Conservation (phyloP, 2,113 vertebrate species). For the Oxyruncus cristatus region DNA sequence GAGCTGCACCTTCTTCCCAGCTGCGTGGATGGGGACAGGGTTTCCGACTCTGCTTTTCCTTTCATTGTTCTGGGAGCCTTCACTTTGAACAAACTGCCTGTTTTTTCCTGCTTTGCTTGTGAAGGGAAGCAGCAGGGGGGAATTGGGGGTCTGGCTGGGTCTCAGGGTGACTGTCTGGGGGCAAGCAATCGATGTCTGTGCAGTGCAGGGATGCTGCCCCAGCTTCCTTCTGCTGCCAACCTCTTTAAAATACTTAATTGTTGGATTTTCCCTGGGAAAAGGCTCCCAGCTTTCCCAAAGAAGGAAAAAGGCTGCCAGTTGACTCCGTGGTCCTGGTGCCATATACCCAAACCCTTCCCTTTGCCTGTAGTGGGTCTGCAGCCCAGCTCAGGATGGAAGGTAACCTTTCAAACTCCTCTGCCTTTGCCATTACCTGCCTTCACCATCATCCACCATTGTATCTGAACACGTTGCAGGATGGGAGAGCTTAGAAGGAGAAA, state of each 20-base stretch:
- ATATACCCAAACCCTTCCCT: background rate
- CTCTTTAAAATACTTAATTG: background rate
- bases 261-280: background rate
- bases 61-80: constrained; percentile 59
- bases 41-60: constrained; percentile 63
- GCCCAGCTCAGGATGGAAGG: background rate
- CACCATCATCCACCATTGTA: fast-evolving
- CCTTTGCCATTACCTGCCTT: background rate
- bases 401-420: background rate
- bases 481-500: background rate
- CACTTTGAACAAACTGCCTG: constrained; percentile 23
- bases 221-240: background rate
- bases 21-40: background rate
- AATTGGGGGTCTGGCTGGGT: background rate
- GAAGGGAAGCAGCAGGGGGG: background rate
- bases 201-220: background rate
- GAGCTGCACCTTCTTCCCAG: constrained; percentile 28
- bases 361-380: background rate
- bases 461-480: background rate
- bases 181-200: background rate
- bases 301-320: background rate
- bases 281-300: background rate
- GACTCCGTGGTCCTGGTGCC: background rate
- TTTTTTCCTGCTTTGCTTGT: constrained; percentile 55
- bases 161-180: background rate